phyloP scores from a whole-genome alignment of 2,113 vertebrate species.

The Naja naja region DNA sequence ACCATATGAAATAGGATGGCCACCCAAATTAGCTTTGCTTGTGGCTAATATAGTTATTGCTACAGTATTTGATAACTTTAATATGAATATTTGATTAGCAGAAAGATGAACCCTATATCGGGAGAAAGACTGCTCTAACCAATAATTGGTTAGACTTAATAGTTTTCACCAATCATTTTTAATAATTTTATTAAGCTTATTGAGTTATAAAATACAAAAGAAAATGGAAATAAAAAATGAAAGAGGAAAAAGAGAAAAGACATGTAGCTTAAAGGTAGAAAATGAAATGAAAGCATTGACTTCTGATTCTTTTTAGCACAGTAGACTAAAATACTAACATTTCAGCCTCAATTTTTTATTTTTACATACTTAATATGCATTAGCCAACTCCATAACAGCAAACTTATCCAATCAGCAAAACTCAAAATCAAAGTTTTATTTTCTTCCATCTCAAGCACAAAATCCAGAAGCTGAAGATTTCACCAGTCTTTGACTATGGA shows the following conservation, averaged over 20 bases:
- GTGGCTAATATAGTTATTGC: neutral
- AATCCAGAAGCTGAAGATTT: neutral
- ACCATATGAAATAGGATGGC: too few species aligned
- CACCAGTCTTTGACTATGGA: neutral
- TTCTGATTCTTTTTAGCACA: neutral
- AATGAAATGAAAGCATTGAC: neutral
- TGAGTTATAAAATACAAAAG: neutral
- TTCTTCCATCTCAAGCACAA: neutral
- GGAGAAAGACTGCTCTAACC: neutral
- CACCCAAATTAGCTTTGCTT: neutral
- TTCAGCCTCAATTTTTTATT: neutral
- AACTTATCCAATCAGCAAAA: neutral
- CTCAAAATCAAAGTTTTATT: neutral
- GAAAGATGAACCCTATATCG: neutral
- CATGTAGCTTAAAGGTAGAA: neutral
- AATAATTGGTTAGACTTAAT: neutral
- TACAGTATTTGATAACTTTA: neutral
- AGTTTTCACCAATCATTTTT: neutral
- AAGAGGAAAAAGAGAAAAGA: neutral
- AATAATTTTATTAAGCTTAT: neutral
- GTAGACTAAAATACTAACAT: neutral
- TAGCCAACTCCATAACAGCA: neutral
- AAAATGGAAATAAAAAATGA: neutral
- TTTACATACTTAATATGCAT: neutral
- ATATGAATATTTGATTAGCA: neutral